phyloP scores from a whole-genome alignment of 30 jellyfish, hydroid and myxozoan species.

The Pseudorhiza aurosa region DNA sequence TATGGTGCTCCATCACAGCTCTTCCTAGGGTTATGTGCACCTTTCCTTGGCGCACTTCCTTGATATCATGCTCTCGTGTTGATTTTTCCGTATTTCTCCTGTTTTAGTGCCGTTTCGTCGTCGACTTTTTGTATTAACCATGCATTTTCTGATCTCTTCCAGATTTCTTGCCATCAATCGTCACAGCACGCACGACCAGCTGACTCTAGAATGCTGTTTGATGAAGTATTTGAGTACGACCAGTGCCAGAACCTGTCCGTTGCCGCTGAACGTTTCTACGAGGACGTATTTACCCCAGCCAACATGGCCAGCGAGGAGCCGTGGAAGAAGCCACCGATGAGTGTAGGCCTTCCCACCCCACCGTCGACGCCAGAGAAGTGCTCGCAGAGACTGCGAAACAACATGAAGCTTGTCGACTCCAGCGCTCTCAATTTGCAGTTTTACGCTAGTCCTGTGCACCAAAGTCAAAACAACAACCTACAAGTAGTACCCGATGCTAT shows the following conservation, averaged over 20 bases:
- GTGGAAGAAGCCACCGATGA: conserved; percentile 58
- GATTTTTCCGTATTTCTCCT: not conserved
- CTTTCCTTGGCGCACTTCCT: too few relatives aligned
- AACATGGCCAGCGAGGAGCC: conserved; percentile 57
- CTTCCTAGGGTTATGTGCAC: too few relatives aligned
- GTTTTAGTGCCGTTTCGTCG: not conserved
- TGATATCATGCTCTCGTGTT: too few relatives aligned
- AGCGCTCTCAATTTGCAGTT: conserved; percentile 20
- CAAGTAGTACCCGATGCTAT: conserved; percentile 87
- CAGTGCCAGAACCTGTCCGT: conserved; percentile 44
- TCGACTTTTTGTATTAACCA: not conserved
- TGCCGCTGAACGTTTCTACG: conserved; percentile 72
- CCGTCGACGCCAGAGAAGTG: conserved; percentile 85
- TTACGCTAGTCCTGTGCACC: conserved; percentile 38
- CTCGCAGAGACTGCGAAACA: conserved; percentile 32
- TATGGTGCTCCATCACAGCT: conserved; percentile 53
- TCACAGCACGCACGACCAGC: conserved; percentile 1
- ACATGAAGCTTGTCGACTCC: conserved; percentile 43
- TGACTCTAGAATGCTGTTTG: conserved; percentile 73
- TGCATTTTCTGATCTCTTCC: conserved; percentile 15
- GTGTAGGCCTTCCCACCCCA: conserved; percentile 78
- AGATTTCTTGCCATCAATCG: conserved; percentile 24
- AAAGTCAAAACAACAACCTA: conserved; percentile 68
- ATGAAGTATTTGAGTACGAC: conserved; percentile 62
- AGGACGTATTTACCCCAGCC: conserved; percentile 57